Evolutionary conservation across 2,797 vertebrate genomes (phyloP), one percentile per base, ranked within the genome.

Genomic region (Takifugu ocellatus): DNA sequence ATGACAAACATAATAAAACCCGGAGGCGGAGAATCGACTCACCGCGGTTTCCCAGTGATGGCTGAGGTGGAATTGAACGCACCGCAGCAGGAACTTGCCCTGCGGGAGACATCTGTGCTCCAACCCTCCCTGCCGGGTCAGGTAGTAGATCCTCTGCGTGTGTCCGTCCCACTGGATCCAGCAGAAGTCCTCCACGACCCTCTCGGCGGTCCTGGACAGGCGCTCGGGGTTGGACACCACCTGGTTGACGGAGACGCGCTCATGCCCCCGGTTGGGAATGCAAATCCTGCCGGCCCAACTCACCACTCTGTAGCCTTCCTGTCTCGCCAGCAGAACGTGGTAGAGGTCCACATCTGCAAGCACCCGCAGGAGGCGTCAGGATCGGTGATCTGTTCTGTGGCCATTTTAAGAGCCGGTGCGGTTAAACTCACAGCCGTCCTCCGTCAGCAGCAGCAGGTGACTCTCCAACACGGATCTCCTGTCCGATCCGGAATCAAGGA

Each of bases 101-200:
- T 92, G 82, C 33, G 6, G 67, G 46, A 52, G 27, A 74, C 2
- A 53, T 39, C 12, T 51, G 8, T 12, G 14, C 2, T 17, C 17
- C 12, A 25, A 39, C 8, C 39, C 9, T 2, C 9, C 25, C 5
- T 36, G 54, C 47, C 25, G 1, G 11, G 91, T 84, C 80, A 96
- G 79, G 75, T 92, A 95, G 88, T 95, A 97, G 5, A 99, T 87
- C 63, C 95, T 92, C 70, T 99, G 96, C n/a, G 90, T 87, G 70
- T 88, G 77, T 73, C 88, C 87, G 72, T 99, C 95, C 96, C 96
- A 99, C 62, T 98, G 96, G 57, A 91, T 88, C 95, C 95, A 99
- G 71, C 90, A 74, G 59, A 97, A 86, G 64, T 99, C 96, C 70
- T 98, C 97, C 2, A 78, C 91, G 65, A 99, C 87, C 83, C 87